phyloP scores from a whole-genome alignment of 2,113 vertebrate species.

The human region DNA sequence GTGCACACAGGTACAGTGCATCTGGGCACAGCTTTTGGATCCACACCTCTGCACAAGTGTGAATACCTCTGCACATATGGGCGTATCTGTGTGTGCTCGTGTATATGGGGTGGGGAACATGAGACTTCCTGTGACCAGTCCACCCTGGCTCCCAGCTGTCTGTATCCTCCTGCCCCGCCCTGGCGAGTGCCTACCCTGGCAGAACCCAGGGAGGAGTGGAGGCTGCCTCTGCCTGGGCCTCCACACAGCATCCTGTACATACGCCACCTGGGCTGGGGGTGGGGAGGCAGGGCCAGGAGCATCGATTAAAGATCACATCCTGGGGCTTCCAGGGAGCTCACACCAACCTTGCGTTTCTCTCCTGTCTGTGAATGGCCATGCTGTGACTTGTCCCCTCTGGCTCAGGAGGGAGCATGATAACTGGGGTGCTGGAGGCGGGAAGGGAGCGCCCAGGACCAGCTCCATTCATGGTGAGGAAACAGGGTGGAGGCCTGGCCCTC shows the following conservation, averaged over 20 bases:
- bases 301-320: constrained; percentile 66
- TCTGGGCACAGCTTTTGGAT: background rate
- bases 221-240: background rate
- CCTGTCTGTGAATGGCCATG: background rate
- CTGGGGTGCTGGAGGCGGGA: background rate
- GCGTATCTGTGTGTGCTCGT: background rate
- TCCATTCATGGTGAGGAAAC: background rate
- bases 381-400: background rate
- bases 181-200: background rate
- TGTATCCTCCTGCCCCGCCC: background rate
- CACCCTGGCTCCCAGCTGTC: constrained; percentile 9
- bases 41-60: constrained; percentile 35
- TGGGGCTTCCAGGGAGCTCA: constrained; percentile 66
- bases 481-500: background rate
- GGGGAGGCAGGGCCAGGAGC: constrained; percentile 54
- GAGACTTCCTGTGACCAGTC: constrained; percentile 17
- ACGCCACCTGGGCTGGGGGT: constrained; percentile 45
- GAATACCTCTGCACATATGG: constrained; percentile 36
- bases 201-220: background rate
- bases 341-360: background rate
- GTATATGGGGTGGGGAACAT: background rate
- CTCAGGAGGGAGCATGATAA: background rate
- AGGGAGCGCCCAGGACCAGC: background rate
- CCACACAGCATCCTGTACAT: constrained; percentile 65
- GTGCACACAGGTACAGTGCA: background rate